A percentile compares a stretch with the other conserved stretches of the same genome.
phyloP scores from a whole-genome alignment of 2,888 invertebrate genomes.

The Acanthosoma haemorrhoidale region DNA sequence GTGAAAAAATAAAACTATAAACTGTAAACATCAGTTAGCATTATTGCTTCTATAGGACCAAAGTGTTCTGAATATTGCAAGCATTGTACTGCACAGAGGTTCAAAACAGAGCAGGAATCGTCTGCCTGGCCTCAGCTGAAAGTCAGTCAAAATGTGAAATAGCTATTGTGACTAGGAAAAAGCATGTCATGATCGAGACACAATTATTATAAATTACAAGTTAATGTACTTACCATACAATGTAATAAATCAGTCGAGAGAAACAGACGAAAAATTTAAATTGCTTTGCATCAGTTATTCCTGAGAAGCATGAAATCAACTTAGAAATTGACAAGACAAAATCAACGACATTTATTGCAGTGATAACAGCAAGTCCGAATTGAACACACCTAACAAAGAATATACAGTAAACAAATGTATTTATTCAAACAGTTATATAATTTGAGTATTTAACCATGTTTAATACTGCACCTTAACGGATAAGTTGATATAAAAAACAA shows the following conservation, averaged over 20 bases:
- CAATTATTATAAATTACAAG: too few species aligned
- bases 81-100: too few species aligned
- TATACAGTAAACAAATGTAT: not conserved
- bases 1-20: too few species aligned
- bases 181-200: too few species aligned
- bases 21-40: too few species aligned
- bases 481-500: conserved; percentile 36
- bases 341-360: conserved; percentile 30
- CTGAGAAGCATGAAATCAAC: conserved; percentile 28
- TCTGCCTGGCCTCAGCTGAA: too few species aligned
- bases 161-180: too few species aligned
- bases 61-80: too few species aligned
- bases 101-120: too few species aligned
- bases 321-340: conserved; percentile 27
- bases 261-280: conserved; percentile 25
- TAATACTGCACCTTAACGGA: conserved; percentile 31
- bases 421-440: not conserved
- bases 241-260: conserved; percentile 23
- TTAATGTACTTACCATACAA: conserved; percentile 32
- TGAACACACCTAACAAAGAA: conserved; percentile 32
- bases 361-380: conserved; percentile 33
- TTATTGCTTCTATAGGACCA: too few species aligned
- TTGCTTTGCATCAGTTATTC: conserved; percentile 22
- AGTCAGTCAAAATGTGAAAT: too few species aligned
- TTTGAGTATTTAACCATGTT: not conserved